Percentiles rank a stretch among this genome's conserved stretches.
phyloP scores from a whole-genome alignment of 2,797 vertebrate genomes.

The Onychomys leucogaster region DNA sequence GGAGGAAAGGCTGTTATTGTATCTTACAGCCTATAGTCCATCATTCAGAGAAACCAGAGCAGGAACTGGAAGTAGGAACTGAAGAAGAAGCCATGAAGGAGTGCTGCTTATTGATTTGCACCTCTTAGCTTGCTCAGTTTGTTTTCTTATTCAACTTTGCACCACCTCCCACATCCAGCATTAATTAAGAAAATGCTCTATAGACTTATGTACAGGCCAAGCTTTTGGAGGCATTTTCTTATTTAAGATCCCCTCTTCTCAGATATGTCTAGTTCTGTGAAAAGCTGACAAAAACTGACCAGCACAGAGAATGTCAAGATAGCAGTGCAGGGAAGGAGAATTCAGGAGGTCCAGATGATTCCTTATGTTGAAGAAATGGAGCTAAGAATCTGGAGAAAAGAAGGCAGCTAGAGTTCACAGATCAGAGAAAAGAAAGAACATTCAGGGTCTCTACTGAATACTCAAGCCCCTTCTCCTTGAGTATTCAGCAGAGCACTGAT shows the following conservation, averaged over 20 bases:
- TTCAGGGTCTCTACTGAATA: neutral
- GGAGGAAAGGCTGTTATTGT: neutral
- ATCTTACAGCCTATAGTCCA: neutral
- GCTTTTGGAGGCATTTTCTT: neutral
- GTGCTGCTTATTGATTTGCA: neutral
- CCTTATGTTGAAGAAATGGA: conserved; percentile 12
- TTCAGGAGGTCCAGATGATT: neutral
- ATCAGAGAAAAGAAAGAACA: neutral
- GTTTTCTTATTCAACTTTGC: neutral
- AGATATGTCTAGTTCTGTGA: neutral
- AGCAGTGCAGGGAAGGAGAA: neutral
- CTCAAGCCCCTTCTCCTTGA: neutral
- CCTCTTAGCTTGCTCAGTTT: neutral
- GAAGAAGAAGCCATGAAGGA: neutral
- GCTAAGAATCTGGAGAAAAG: neutral
- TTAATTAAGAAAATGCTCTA: neutral
- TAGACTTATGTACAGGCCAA: neutral
- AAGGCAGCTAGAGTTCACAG: neutral
- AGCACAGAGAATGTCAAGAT: neutral
- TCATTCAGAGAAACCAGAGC: neutral
- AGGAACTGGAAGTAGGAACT: neutral
- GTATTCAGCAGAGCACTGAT: conserved; percentile 10
- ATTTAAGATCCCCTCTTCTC: neutral
- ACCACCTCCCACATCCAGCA: neutral
- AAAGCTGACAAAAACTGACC: neutral